These are phyloP conservation scores for Verasper variegatus DNA, from an alignment of 2,113 vertebrate genomes.

Conservation along the genomic window DNA sequence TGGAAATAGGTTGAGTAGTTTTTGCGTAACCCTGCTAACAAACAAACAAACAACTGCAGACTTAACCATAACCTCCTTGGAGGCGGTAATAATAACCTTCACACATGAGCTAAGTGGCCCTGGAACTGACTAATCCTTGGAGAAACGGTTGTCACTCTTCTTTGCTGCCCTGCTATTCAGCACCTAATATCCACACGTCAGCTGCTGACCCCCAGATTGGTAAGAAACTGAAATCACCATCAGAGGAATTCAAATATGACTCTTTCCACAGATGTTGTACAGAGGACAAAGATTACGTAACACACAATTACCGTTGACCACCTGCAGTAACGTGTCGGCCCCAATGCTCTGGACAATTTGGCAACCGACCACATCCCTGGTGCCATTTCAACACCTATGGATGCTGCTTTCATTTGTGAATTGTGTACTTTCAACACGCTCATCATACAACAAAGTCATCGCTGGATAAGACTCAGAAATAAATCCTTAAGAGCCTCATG, in stretches of 20 bases:
- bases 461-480: conserved; percentile 16
- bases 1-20: too few relatives aligned
- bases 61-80: neutral
- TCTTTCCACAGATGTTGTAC: conserved; percentile 14
- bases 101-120: conserved; percentile 42
- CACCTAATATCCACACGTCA: conserved; percentile 4
- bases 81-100: conserved; percentile 16
- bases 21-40: too few relatives aligned
- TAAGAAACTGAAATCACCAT: neutral
- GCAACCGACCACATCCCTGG: neutral
- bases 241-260: conserved; percentile 9
- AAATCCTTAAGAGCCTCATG: neutral
- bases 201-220: neutral
- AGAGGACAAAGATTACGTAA: conserved; percentile 47
- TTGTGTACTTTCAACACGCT: conserved; percentile 16
- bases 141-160: conserved; percentile 16
- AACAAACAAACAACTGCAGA: neutral
- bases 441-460: conserved; percentile 25
- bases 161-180: conserved; percentile 4
- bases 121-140: conserved; percentile 17
- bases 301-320: conserved; percentile 12
- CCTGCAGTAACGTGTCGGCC: conserved; percentile 21
- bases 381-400: conserved; percentile 27
- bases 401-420: conserved; percentile 18
- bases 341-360: conserved; percentile 19